Conservation (phyloP, 2,888 invertebrate species). For the Cosmia pyralina region DNA sequence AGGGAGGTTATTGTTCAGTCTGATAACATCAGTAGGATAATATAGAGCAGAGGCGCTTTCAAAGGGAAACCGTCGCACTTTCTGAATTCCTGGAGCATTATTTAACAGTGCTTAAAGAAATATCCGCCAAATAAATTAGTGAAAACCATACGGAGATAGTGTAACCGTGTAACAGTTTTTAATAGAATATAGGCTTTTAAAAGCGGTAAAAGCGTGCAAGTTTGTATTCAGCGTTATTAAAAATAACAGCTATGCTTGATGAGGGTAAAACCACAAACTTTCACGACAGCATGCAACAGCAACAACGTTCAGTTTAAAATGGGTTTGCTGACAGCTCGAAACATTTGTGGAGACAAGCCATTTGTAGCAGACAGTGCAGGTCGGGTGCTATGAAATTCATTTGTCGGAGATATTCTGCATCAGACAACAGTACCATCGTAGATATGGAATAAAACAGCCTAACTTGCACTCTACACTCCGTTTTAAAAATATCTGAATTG, state of each 20-base stretch:
- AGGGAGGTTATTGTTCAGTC: background rate
- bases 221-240: background rate
- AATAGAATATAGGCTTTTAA: too few relatives aligned
- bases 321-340: constrained; percentile 7
- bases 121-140: background rate
- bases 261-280: background rate
- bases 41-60: background rate
- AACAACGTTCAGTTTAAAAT: constrained; percentile 1
- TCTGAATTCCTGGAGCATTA: background rate
- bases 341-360: constrained; percentile 1
- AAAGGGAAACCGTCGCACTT: background rate
- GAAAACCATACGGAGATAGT: too few relatives aligned
- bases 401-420: background rate
- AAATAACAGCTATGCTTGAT: background rate
- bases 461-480: too few relatives aligned
- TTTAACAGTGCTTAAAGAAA: background rate
- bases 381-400: background rate
- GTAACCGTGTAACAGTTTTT: too few relatives aligned
- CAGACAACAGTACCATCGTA: background rate
- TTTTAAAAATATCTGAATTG: background rate
- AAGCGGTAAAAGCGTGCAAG: background rate
- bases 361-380: background rate
- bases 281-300: background rate
- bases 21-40: background rate
- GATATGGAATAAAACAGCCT: background rate